Conservation (phyloP, 53 echinoderm and acorn worm species). For the Paracentrotus lividus region DNA sequence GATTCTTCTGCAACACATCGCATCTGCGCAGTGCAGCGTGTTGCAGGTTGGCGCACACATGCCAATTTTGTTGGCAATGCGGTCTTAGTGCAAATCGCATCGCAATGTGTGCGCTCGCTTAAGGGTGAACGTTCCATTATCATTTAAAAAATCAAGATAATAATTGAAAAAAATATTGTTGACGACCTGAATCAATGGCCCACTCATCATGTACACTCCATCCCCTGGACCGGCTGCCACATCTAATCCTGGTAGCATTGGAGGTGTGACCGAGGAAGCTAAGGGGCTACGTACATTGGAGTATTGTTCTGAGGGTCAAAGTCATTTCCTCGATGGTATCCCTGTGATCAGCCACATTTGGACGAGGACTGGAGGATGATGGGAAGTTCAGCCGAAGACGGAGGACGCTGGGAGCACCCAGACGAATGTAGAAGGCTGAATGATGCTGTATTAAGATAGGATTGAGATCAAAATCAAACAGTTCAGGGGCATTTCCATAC, state of each 20-base stretch:
- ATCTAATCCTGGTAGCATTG: constrained; percentile 88
- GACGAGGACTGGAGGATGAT: constrained; percentile 88
- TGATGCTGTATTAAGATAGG: constrained; percentile 79
- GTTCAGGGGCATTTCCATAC: too few species aligned
- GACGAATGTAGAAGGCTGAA: constrained; percentile 94
- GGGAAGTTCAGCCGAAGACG: constrained; percentile 80
- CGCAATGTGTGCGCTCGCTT: too few species aligned
- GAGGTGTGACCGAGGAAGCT: constrained; percentile 83
- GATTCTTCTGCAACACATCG: too few species aligned
- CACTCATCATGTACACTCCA: constrained; percentile 88
- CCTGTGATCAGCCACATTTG: constrained; percentile 92
- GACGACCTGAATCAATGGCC: constrained; percentile 98
- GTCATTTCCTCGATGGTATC: constrained; percentile 80
- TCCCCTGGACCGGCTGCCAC: constrained; percentile 96
- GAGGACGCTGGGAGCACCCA: constrained; percentile 81
- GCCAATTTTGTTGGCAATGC: too few species aligned
- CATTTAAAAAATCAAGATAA: too few species aligned
- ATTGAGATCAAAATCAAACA: too few species aligned
- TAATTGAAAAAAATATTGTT: neutral
- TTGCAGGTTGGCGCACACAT: too few species aligned
- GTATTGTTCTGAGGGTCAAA: constrained; percentile 78
- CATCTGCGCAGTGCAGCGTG: too few species aligned
- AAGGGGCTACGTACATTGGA: constrained; percentile 83
- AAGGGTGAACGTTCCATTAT: too few species aligned
- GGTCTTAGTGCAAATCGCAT: too few species aligned